Percentiles rank a stretch among this genome's conserved stretches.
phyloP scores from a whole-genome alignment of 2,113 vertebrate species.

The Orycteropus afer region DNA sequence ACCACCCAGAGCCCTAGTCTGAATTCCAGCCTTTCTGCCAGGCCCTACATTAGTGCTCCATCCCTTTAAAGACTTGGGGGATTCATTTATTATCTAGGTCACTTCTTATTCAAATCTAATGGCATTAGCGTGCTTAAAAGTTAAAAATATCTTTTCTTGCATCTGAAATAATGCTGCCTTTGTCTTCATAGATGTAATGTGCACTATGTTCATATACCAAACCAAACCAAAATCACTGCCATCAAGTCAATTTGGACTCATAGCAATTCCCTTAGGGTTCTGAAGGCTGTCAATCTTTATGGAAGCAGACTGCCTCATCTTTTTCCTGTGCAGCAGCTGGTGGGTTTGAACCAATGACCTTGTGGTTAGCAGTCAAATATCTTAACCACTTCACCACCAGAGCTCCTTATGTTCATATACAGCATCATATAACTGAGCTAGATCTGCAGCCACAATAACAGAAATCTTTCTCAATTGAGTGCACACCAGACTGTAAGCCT shows the following conservation, averaged over 20 bases:
- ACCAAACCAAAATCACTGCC: too few species aligned
- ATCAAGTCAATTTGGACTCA: too few species aligned
- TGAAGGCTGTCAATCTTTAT: too few species aligned
- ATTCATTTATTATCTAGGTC: not conserved
- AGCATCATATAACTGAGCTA: not conserved
- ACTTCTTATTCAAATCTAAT: not conserved
- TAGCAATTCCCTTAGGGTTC: too few species aligned
- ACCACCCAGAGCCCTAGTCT: not conserved
- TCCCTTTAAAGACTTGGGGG: not conserved
- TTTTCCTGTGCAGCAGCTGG: too few species aligned
- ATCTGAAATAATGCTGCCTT: not conserved
- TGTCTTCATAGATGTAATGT: not conserved
- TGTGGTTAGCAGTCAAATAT: too few species aligned
- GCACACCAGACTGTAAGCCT: not conserved
- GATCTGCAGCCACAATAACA: not conserved
- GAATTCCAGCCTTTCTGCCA: not conserved
- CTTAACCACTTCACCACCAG: too few species aligned
- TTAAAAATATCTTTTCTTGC: conserved; percentile 4
- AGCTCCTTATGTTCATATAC: not conserved
- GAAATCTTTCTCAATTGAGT: conserved; percentile 1
- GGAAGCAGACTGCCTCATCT: too few species aligned
- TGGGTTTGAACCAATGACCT: too few species aligned
- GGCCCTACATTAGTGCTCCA: not conserved
- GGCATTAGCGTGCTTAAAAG: not conserved
- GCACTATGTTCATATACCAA: not conserved